Percentiles rank a stretch among this genome's conserved stretches.
These are phyloP conservation scores for Xylota sylvarum DNA, from an alignment of 2,888 invertebrate genomes.

Conservation along the genomic window DNA sequence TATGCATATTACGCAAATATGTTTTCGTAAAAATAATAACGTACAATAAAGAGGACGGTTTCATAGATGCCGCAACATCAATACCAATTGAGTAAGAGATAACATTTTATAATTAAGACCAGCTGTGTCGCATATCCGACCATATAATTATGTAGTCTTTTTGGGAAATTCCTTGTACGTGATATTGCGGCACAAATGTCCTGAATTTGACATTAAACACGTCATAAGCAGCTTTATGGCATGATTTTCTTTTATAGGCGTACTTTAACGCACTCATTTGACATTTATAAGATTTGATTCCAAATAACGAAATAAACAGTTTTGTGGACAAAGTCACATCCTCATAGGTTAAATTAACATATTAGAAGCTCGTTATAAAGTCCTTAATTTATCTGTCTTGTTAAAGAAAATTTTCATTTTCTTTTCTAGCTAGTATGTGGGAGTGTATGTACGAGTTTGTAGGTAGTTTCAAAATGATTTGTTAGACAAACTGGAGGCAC, in stretches of 20 bases:
- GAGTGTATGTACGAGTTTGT: too few relatives aligned
- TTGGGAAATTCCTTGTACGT: slow-evolving; percentile 5
- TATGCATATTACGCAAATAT: background rate
- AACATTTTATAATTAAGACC: slow-evolving; percentile 17
- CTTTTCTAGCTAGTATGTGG: background rate
- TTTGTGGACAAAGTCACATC: background rate
- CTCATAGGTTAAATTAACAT: slow-evolving; percentile 5
- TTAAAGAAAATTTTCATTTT: background rate
- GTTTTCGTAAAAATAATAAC: slow-evolving; percentile 1
- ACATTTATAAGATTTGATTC: background rate
- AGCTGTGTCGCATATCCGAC: slow-evolving; percentile 10
- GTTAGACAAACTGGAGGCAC: background rate
- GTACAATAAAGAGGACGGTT: background rate
- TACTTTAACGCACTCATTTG: slow-evolving; percentile 17
- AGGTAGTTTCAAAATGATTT: background rate
- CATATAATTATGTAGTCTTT: slow-evolving; percentile 11
- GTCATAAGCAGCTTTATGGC: slow-evolving; percentile 22
- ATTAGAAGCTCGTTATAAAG: background rate
- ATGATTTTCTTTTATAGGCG: slow-evolving; percentile 2
- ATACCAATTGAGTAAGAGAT: slow-evolving; percentile 2
- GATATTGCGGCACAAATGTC: slow-evolving; percentile 19
- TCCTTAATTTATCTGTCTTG: background rate
- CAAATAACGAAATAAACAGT: background rate
- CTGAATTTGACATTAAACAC: slow-evolving; percentile 7
- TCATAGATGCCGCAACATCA: background rate